Evolutionary conservation across 2,888 invertebrate genomes (phyloP).

Genomic region (Pachliopta kotzebuea): DNA sequence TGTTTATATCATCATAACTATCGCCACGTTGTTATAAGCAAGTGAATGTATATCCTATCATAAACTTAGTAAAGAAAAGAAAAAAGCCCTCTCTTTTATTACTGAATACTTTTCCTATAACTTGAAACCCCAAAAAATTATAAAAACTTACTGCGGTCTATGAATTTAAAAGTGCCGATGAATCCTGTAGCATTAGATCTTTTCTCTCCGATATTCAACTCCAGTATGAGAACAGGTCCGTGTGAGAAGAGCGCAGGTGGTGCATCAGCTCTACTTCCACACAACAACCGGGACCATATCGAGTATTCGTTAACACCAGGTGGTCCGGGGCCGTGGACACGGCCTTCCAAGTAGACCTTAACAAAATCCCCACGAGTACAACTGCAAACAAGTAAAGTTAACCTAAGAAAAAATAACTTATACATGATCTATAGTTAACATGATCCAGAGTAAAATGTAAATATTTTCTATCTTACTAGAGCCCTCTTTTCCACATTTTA

Average conservation of each 20-base stretch:
- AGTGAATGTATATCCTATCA: too few species aligned
- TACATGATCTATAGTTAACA: too few species aligned
- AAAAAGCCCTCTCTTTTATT: too few species aligned
- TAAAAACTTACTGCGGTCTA: conserved; percentile 85
- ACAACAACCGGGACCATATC: conserved; percentile 86
- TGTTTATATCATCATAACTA: too few species aligned
- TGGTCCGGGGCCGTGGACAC: conserved; percentile 83
- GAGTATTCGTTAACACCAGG: conserved; percentile 89
- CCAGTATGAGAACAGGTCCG: conserved; percentile 85
- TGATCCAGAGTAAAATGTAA: too few species aligned
- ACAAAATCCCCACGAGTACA: conserved; percentile 87
- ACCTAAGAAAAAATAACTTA: not conserved
- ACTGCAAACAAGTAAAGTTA: conserved; percentile 72
- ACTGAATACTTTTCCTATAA: too few species aligned
- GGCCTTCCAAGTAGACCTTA: conserved; percentile 89
- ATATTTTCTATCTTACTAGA: too few species aligned
- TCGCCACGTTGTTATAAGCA: too few species aligned
- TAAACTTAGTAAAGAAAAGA: too few species aligned
- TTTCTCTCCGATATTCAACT: conserved; percentile 83
- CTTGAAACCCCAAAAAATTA: too few species aligned
- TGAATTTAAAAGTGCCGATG: conserved; percentile 87
- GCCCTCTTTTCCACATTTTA: too few species aligned
- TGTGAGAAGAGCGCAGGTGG: conserved; percentile 88
- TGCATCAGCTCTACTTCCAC: conserved; percentile 85
- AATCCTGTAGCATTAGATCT: conserved; percentile 83